These are phyloP conservation scores for Drosophila yakuba DNA, from an alignment of 1,140 invertebrate genomes.

Conservation along the genomic window DNA sequence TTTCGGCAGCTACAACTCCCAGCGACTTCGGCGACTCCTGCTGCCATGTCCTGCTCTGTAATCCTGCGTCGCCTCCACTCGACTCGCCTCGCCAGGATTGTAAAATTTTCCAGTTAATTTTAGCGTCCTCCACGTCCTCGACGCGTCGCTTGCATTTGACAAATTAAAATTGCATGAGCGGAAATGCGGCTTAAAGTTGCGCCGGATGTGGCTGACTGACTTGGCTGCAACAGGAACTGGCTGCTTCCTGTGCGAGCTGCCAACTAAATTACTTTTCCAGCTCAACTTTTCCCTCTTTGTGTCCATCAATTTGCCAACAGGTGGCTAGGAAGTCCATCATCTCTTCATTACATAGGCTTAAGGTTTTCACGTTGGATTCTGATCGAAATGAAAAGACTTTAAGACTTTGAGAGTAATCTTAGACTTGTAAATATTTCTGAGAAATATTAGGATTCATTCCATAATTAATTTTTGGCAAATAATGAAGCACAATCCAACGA, in stretches of 20 bases:
- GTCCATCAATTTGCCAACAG: slow-evolving; percentile 16
- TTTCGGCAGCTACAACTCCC: slow-evolving; percentile 10
- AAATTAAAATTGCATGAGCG: slow-evolving; percentile 82
- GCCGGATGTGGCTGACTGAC: slow-evolving; percentile 54
- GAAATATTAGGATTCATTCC: background rate
- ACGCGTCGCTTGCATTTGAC: slow-evolving; percentile 66
- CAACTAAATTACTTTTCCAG: slow-evolving; percentile 57
- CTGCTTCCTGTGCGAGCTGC: slow-evolving; percentile 52
- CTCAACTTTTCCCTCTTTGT: slow-evolving; percentile 1
- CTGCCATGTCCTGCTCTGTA: slow-evolving; percentile 15
- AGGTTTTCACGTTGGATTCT: background rate
- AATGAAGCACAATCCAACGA: background rate
- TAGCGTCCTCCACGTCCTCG: slow-evolving; percentile 41
- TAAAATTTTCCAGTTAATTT: slow-evolving; percentile 82
- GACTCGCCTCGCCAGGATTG: slow-evolving; percentile 61
- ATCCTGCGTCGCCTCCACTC: slow-evolving; percentile 24
- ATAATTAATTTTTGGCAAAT: background rate
- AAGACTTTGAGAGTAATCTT: background rate
- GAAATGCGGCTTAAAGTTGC: slow-evolving; percentile 78
- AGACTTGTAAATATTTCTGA: background rate
- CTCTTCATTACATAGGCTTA: slow-evolving; percentile 28
- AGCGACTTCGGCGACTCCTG: slow-evolving; percentile 9
- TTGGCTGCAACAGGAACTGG: slow-evolving; percentile 10
- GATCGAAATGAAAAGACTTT: background rate
- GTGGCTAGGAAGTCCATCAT: slow-evolving; percentile 30